These are phyloP conservation scores for Atopsyche davidsoni DNA, from an alignment of 1,140 invertebrate species.

Conservation along the genomic window DNA sequence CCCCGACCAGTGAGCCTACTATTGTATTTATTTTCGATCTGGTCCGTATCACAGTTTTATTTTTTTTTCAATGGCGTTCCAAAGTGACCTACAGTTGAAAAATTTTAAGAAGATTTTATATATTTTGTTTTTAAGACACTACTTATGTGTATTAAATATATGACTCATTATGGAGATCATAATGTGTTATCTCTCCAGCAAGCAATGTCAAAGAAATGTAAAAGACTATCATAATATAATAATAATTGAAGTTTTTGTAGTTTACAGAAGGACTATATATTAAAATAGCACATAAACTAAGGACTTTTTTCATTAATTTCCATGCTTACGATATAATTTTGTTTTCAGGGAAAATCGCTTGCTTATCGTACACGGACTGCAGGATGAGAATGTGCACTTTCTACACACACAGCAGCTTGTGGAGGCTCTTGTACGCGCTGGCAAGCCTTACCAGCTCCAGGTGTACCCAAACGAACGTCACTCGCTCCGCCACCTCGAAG, in stretches of 20 bases:
- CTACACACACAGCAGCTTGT: conserved; percentile 90
- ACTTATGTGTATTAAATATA: no score
- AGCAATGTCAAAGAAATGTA: no score
- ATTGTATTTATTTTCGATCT: neutral
- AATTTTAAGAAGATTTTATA: no score
- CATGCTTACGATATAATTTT: no score
- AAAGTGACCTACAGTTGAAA: no score
- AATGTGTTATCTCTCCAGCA: no score
- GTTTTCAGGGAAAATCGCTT: conserved; percentile 77
- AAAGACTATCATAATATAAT: no score
- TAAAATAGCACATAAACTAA: neutral
- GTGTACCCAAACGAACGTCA: conserved; percentile 94
- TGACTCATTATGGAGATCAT: no score
- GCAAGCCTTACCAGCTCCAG: conserved; percentile 63
- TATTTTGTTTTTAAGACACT: no score
- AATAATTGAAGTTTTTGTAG: neutral
- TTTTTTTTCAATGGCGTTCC: no score
- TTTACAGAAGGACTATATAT: neutral
- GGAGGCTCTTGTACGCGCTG: conserved; percentile 80
- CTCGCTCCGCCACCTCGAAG: conserved; percentile 84
- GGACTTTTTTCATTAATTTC: neutral
- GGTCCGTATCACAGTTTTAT: no score
- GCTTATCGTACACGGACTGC: conserved; percentile 95
- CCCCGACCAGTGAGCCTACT: conserved; percentile 86
- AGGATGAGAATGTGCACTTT: conserved; percentile 99